Evolutionary conservation across 2,113 vertebrate genomes (phyloP).

Genomic region (Verasper variegatus): DNA sequence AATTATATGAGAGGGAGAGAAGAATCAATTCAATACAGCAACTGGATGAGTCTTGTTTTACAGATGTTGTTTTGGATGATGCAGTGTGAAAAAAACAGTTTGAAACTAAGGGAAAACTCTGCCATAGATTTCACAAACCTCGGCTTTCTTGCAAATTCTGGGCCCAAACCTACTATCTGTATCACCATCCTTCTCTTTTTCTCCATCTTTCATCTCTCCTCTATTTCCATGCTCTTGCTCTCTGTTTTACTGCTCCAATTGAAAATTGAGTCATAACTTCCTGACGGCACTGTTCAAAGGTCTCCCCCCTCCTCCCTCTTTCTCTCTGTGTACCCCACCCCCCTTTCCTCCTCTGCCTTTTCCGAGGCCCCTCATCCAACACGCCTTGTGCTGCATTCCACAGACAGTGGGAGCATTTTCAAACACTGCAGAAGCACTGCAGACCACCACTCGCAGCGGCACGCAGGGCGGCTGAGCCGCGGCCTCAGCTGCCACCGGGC

Average conservation of each 20-base stretch:
- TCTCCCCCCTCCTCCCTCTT: constrained; percentile 39
- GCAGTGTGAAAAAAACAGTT: background rate
- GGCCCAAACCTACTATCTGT: background rate
- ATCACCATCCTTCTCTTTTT: constrained; percentile 3
- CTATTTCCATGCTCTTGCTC: constrained; percentile 24
- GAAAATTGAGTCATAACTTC: constrained; percentile 83
- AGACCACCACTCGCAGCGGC: constrained; percentile 43
- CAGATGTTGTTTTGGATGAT: background rate
- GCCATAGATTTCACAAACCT: constrained; percentile 4
- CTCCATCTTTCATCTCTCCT: constrained; percentile 32
- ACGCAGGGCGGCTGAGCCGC: constrained; percentile 32
- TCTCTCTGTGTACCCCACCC: constrained; percentile 37
- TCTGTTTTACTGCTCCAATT: constrained; percentile 57
- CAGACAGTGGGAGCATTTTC: constrained; percentile 77
- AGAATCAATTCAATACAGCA: background rate
- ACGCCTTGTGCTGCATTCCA: constrained; percentile 78
- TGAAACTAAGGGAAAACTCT: background rate
- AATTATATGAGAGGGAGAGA: background rate
- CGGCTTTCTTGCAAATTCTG: constrained; percentile 5
- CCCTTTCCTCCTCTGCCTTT: constrained; percentile 68
- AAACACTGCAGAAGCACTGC: constrained; percentile 58
- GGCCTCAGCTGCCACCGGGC: constrained; percentile 71
- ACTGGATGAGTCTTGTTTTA: background rate
- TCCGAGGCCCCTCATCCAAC: constrained; percentile 76
- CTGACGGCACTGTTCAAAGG: constrained; percentile 77